A percentile compares a stretch with the other conserved stretches of the same genome.
phyloP scores from a whole-genome alignment of 2,113 vertebrate species.

The Pterocles orientalis region DNA sequence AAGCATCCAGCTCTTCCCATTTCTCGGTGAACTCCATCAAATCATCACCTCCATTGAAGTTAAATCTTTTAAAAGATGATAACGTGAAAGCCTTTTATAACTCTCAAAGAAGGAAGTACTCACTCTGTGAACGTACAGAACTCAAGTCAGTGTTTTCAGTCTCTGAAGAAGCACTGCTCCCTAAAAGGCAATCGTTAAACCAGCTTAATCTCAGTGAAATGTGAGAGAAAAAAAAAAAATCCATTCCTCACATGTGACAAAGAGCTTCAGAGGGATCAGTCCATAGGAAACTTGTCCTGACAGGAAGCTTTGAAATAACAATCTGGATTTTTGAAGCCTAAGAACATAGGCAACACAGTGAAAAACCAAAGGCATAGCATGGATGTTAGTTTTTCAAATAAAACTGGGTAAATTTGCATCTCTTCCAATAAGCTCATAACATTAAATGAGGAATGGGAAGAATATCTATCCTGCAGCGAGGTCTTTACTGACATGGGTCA shows the following conservation, averaged over 20 bases:
- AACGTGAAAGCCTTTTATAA: background rate
- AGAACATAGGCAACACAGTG: background rate
- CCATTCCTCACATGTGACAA: background rate
- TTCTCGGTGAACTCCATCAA: background rate
- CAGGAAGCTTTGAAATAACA: background rate
- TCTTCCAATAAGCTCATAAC: background rate
- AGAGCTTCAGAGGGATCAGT: background rate
- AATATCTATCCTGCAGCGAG: background rate
- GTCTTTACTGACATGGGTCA: background rate
- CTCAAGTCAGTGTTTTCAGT: background rate
- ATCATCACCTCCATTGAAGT: background rate
- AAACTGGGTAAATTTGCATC: background rate
- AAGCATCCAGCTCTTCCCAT: background rate
- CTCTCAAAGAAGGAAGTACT: conserved; percentile 18
- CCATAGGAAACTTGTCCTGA: background rate
- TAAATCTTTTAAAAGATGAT: background rate
- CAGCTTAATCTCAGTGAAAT: background rate
- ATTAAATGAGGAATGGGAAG: background rate
- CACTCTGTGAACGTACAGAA: background rate
- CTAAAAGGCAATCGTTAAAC: background rate
- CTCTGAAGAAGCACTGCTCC: background rate
- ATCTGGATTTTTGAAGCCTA: background rate
- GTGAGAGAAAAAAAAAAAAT: background rate
- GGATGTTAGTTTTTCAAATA: background rate
- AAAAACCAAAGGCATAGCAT: background rate